Evolutionary conservation across 2,797 vertebrate genomes (phyloP), one percentile per base, ranked within the genome.

Genomic region (Eupleurogrammus muticus): DNA sequence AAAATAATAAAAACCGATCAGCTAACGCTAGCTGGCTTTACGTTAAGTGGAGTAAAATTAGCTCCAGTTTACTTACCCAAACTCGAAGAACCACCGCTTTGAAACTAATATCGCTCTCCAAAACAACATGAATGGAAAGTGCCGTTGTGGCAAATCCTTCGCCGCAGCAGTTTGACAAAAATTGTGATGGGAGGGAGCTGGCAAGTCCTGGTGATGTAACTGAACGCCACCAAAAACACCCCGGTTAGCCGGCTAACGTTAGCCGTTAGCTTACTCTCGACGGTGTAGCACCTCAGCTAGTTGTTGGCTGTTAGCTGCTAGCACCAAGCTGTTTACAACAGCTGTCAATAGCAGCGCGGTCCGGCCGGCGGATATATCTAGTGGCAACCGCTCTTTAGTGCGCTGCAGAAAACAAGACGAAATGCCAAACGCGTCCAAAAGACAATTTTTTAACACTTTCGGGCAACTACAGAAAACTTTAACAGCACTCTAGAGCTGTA

Each of bases 101-200:
- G 79, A 14, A 0, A 50, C 7, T 9, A 49, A 60, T 48, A 38
- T 69, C 23, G 65, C 75, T 70, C 70, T 77, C 75, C 63, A 49
- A 70, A 85, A 87, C 82, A 89, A 79, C 92, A 92, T 92, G 88
- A 81, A 91, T 84, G 78, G 68, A 67, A 81, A 65, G 76, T 76
- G 66, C 61, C 38, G 82, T 38, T 59, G 74, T 76, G 73, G 63
- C 58, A 65, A 52, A 44, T 66, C 52, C 61, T 61, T 47, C 19
- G 32, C 48, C 28, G n/a, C 34, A 32, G 61, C 36, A 49, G 48
- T 61, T 55, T 51, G 10, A 38, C 47, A 12, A 32, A 62, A 44
- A 5, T 2, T 2, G 2, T 9, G 40, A 59, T 20, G 57, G 51
- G 72, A 59, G 51, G 56, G 46, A 48, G 66, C 53, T 69, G 75